Evolutionary conservation across 2,113 vertebrate species (phyloP).

Genomic region (Sylvilagus bachmani): DNA sequence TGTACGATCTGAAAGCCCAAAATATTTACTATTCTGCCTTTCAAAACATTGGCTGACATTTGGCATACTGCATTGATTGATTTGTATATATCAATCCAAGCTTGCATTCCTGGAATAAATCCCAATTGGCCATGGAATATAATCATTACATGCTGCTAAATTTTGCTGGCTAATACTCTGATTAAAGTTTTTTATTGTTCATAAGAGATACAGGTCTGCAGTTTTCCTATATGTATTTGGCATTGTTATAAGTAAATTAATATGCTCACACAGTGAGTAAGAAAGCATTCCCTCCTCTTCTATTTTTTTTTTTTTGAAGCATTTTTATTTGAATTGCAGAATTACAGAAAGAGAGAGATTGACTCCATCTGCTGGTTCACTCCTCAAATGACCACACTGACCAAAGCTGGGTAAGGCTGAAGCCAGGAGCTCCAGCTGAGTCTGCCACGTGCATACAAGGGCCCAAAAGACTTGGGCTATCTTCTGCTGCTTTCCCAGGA

Average conservation of each 20-base stretch:
- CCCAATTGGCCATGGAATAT: neutral
- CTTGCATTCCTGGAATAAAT: neutral
- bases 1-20: neutral
- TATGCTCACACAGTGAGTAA: neutral
- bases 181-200: neutral
- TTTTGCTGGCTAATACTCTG: neutral
- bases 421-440: too few species aligned
- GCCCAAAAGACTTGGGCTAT: too few species aligned
- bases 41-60: neutral
- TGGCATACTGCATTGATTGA: neutral
- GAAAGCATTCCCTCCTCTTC: neutral
- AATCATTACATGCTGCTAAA: neutral
- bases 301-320: neutral
- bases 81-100: neutral
- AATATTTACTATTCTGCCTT: neutral
- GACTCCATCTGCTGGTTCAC: too few species aligned
- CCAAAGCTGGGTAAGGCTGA: too few species aligned
- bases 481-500: too few species aligned
- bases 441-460: too few species aligned
- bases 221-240: neutral
- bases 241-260: neutral
- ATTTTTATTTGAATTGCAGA: too few species aligned
- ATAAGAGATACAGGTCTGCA: neutral
- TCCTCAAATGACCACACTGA: too few species aligned
- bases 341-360: too few species aligned